Evolutionary conservation across 2,113 vertebrate genomes (phyloP), one percentile per base, ranked within the genome.

Genomic region (Nerophis lumbriciformis): DNA sequence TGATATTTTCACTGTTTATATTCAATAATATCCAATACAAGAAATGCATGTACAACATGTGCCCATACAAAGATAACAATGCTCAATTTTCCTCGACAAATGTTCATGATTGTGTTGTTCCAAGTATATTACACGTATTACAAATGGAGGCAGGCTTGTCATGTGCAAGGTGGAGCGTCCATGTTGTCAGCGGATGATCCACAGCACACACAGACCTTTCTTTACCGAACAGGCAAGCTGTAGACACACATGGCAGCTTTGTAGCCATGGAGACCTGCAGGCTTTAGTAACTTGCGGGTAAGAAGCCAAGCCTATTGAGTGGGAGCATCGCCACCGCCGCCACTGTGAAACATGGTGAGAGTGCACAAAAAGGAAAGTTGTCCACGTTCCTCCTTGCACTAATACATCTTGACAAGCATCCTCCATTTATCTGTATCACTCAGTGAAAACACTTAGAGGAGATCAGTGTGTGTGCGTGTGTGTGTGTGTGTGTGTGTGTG

Each of bases 171-270:
- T 10, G 55, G 21, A 7, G 38, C 53, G 35, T n/a, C 6, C n/a
- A 7, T 57, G 55, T 44, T 19, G 55, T 57, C 55, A 57, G 16
- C 13, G 1, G 55, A 57, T 19, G 55, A 44, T 57, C n/a, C 55
- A 21, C 39, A 6, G 53, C 16, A 16, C 55, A 42, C 16, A 44
- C n/a, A 57, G 39, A 11, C 16, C 38, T 36, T 11, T 11, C 37
- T 44, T 57, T 57, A 44, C 55, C 55, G 16, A 44, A n/a, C 16
- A 57, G 39, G 39, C 55, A 57, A 57, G 55, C 55, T 57, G 55
- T 11, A 57, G 55, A 57, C 55, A 57, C 55, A 57, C 55, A 57
- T 57, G 55, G 55, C 39, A 57, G 55, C 55, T 57, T 44, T 44
- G 55, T 57, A 39, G n/a, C 39, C 55, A 57, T 57, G 55, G 55